Base-by-base conservation (phyloP, 2,113 vertebrate genomes). In the Burhinus oedicnemus region DNA sequence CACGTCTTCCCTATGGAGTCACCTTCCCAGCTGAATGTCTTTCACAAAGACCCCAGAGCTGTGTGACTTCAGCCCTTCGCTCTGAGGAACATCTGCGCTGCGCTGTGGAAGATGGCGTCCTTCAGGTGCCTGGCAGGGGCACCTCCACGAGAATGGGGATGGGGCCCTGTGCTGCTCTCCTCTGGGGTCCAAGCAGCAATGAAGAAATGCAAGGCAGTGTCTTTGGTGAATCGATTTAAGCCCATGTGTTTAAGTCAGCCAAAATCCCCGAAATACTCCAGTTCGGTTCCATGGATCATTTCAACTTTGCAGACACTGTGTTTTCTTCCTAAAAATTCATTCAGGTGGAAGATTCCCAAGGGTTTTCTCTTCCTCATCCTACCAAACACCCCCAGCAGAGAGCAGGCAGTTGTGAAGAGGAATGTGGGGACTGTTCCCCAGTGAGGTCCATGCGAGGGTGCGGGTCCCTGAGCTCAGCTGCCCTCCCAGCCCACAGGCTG, bases 211-310 rank as follows among this genome's bases (percentile, higher is more conserved):
- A 44, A 14, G 8, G 44, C 52, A 51, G 42, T 32, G 36, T 12
- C 58, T 91, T 65, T 45, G 16, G 20, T 51, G 61, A 83, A 51
- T 7, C 26, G 15, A 34, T 34, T n/a, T 44, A 75, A 84, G 8
- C 23, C 9, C 22, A 12, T 0, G 0, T 30, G 17, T 21, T 83
- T 47, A 80, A 89, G 52, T 9, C 17, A 47, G 6, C 34, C 61
- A 30, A 77, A 83, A 42, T 0, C 2, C 6, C 5, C 4, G 0
- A 60, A 45, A 61, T 51, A 42, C 5, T 51, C 29, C 0, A 0
- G 3, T 77, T 52, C 23, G 6, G 25, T 84, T 82, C 32, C 25
- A 29, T 7, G 29, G 26, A 57, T 54, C 6, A 18, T 40, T 77
- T 80, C 58, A 65, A 12, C 36, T 82, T 82, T 21, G 22, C 47